Evolutionary conservation across 2,113 vertebrate genomes (phyloP), one percentile per base, ranked within the genome.

Genomic region (Phalacrocorax aristotelis): DNA sequence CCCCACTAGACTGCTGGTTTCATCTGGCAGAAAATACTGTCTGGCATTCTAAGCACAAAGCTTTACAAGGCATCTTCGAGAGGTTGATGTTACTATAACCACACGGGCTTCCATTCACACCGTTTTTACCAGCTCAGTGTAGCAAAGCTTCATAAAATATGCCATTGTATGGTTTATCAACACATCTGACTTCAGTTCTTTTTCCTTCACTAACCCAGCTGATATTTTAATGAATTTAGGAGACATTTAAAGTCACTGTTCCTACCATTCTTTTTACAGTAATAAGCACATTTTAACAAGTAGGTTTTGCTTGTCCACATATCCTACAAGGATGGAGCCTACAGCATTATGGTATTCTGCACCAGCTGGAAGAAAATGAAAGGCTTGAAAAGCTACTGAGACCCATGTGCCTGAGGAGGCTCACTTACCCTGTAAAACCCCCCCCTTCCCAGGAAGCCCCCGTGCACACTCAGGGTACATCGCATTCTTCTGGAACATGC

Each of bases 81-180:
- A 2, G 1, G 19, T 42, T 9, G 1, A 8, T 0, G 2, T 19
- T 0, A 0, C 29, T 0, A 0, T n/a, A 78, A 38, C 42, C 15
- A 2, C 40, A 17, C 1, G 1, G 49, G 36, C 74, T 91, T 72
- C 65, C 46, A 25, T 60, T 91, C 26, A 40, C 23, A 58, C 13
- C 2, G 2, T 36, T 89, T 83, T 84, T 68, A 89, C 38, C 29
- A 89, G 68, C 23, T 85, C 61, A 29, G 30, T 3, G 26, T 64
- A 84, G 14, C 11, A 21, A 87, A 91, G 11, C 21, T 57, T 84
- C 1, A 0, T 18, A 89, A 82, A 84, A 51, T 36, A 21, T 2
- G 2, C 29, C n/a, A 9, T 15, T 1, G 0, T 38, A 21, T 18
- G 49, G 36, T 75, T 92, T 77, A 89, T 51, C n/a, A 68, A 64